These are phyloP conservation scores for Cichladusa arquata DNA, from an alignment of 2,113 vertebrate species.

Conservation along the genomic window DNA sequence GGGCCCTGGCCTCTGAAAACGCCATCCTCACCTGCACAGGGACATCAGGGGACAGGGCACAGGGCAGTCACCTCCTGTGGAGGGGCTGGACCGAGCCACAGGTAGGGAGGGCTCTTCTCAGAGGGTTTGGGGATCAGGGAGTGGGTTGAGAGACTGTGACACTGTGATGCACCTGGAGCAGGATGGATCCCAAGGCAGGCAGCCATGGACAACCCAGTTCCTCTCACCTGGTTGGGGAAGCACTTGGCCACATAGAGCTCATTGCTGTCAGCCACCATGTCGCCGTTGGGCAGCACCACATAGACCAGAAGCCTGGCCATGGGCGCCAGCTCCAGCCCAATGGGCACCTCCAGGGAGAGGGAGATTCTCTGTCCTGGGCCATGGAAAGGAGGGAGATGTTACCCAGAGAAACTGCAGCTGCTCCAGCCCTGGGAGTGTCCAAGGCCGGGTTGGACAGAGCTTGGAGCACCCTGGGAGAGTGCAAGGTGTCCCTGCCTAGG, in stretches of 20 bases:
- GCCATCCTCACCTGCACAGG: slow-evolving; percentile 66
- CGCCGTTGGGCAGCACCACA: neutral
- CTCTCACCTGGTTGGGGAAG: neutral
- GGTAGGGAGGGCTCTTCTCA: neutral
- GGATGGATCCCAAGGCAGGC: neutral
- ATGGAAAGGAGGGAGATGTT: neutral
- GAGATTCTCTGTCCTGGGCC: neutral
- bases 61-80: neutral
- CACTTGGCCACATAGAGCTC: neutral
- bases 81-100: neutral
- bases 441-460: neutral
- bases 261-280: neutral
- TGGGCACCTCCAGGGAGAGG: slow-evolving; percentile 7
- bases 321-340: neutral
- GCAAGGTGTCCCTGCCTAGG: neutral
- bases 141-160: fast-evolving
- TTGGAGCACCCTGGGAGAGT: neutral
- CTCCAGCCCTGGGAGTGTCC: neutral
- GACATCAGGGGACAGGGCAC: neutral
- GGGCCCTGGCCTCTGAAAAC: slow-evolving; percentile 71
- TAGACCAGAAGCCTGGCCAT: neutral
- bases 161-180: fast-evolving
- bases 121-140: neutral
- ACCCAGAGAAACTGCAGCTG: neutral
- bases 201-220: neutral